A percentile compares a stretch with the other conserved stretches of the same genome.
Evolutionary conservation across 2,888 invertebrate species (phyloP).

Genomic region (Lymantria dispar): DNA sequence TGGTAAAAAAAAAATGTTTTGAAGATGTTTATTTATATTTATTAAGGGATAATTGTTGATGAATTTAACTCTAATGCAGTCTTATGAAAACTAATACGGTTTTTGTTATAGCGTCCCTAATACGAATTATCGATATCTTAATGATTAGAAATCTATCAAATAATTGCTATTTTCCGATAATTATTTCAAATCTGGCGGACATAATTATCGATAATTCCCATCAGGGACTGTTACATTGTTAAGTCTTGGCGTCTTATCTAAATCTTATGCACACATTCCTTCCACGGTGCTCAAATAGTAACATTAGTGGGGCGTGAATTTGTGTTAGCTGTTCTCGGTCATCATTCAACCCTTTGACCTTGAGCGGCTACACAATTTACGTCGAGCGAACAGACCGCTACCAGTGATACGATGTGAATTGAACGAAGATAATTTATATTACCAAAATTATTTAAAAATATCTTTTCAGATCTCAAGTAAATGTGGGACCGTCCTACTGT

Average conservation of each 20-base stretch:
- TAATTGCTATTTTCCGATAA: too few relatives aligned
- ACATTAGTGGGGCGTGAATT: constrained; percentile 47
- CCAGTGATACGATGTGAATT: constrained; percentile 68
- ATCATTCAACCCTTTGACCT: not conserved
- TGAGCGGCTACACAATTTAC: constrained; percentile 1
- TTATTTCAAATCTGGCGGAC: too few relatives aligned
- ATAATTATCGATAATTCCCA: too few relatives aligned
- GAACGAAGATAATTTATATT: constrained; percentile 46
- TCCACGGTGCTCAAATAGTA: constrained; percentile 85
- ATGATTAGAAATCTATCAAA: too few relatives aligned
- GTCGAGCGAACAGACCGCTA: constrained; percentile 40
- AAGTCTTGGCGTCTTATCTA: constrained; percentile 44
- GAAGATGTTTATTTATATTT: constrained; percentile 79
- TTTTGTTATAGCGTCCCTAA: constrained; percentile 26
- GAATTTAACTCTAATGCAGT: constrained; percentile 53
- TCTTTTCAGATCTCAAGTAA: constrained; percentile 72
- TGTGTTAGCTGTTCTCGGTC: constrained; percentile 17
- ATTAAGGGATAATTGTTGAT: constrained; percentile 66
- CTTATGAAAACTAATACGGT: constrained; percentile 60
- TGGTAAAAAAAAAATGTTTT: constrained; percentile 78
- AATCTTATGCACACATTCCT: constrained; percentile 84
- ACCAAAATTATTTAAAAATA: constrained; percentile 59
- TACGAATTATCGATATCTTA: constrained; percentile 23
- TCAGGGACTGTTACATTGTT: not conserved
- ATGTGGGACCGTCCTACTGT: constrained; percentile 81